These are phyloP conservation scores for Nyctibius grandis DNA, from an alignment of 2,797 vertebrate genomes.

Conservation along the genomic window DNA sequence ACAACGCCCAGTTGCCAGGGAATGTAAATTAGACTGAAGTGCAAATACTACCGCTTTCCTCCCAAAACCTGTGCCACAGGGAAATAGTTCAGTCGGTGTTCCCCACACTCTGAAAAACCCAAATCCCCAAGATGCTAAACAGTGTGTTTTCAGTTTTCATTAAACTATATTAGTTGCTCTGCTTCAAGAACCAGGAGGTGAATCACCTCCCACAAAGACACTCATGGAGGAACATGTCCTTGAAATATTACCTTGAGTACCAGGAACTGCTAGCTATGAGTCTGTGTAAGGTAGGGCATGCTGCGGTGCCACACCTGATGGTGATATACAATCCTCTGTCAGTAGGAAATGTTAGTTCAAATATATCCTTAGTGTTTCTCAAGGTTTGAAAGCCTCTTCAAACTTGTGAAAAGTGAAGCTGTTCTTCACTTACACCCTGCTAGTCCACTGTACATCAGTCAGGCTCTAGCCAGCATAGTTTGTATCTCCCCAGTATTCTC, in stretches of 20 bases:
- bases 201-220: not conserved
- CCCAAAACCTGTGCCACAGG: not conserved
- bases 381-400: not conserved
- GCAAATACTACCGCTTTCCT: not conserved
- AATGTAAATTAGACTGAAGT: not conserved
- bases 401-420: not conserved
- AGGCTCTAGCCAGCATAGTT: not conserved
- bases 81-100: not conserved
- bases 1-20: not conserved
- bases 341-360: not conserved
- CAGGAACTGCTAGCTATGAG: not conserved
- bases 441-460: not conserved
- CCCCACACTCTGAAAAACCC: fast-evolving
- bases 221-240: not conserved
- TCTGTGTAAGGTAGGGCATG: fast-evolving
- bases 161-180: not conserved
- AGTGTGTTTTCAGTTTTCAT: not conserved
- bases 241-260: not conserved
- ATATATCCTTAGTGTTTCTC: not conserved
- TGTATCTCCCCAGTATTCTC: not conserved
- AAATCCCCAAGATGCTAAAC: not conserved
- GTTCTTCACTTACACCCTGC: not conserved
- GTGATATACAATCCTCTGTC: not conserved
- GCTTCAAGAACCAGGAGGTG: not conserved
- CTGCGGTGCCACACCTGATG: not conserved